Conservation (phyloP, 1,140 invertebrate species). For the Chrysopa pallens region DNA sequence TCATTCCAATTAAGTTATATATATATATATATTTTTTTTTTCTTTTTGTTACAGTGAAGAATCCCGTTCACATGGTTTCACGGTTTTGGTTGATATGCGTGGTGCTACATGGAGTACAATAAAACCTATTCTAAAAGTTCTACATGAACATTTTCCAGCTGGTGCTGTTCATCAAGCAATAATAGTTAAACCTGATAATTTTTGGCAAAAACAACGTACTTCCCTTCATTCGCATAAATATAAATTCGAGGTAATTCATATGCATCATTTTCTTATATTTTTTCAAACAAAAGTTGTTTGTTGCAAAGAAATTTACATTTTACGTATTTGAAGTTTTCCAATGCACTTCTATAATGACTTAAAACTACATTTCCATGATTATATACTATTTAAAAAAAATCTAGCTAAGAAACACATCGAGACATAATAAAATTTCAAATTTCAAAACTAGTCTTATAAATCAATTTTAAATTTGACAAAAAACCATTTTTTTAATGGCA, state of each 20-base stretch:
- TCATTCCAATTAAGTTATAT: background rate
- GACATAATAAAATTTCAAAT: no score
- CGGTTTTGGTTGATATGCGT: constrained; percentile 91
- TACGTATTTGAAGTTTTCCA: no score
- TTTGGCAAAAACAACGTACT: constrained; percentile 98
- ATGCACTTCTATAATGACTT: no score
- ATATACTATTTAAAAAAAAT: no score
- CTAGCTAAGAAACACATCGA: no score
- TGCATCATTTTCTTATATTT: no score
- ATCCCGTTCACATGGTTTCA: constrained; percentile 74
- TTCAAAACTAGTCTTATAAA: no score
- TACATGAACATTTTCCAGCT: constrained; percentile 85
- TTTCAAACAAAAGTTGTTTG: no score
- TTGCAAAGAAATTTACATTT: no score
- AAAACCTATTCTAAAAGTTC: constrained; percentile 90
- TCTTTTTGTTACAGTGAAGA: constrained; percentile 59
- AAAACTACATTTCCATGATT: no score
- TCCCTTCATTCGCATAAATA: constrained; percentile 94
- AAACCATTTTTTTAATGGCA: no score
- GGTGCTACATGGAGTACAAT: constrained; percentile 87
- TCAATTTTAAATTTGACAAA: no score
- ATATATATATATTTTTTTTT: constrained; percentile 7
- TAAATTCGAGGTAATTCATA: constrained; percentile 96
- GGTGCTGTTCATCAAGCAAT: constrained; percentile 74
- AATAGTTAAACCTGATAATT: constrained; percentile 97